Evolutionary conservation across 1,140 invertebrate genomes (phyloP), one percentile per base, ranked within the genome.

Genomic region (Rhagoletis zephyria): DNA sequence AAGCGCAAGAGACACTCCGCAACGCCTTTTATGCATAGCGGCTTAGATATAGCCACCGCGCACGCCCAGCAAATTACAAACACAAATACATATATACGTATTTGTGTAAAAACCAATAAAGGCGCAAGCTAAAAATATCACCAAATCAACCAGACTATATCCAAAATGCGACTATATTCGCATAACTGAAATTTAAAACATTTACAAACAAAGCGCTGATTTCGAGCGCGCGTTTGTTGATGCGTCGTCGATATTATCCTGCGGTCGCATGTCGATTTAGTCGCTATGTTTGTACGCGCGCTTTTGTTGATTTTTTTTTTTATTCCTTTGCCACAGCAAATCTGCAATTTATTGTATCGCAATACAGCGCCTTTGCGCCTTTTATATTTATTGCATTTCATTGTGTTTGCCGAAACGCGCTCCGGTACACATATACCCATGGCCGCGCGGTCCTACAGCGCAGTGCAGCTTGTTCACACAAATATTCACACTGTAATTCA

Each of bases 311-410:
- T 56, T 30, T 30, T 30, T 30, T 30, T 56, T 56, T 1, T 42
- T 70, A 12, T 42, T 2, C 42, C 30, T 12, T 30, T 5, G 65
- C 65, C 67, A 48, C 67, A 48, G 67, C 45, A 74, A 74, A 48
- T 74, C 67, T 74, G 67, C 40, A 74, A 74, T 74, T 74, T 74
- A 74, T 74, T 74, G 14, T 74, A 48, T n/a, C 67, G 14, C 67
- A 42, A 45, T 3, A 14, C 42, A 74, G 4, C 61, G 67, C 67
- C 10, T 40, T 42, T 45, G 67, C 67, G 67, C 67, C 67, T 12
- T 48, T 70, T 48, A 4, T n/a, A 74, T 74, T 74, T 74, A 74
- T 74, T n/a, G 67, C 42, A 74, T 0, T 30, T 6, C 65, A 70
- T 45, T 70, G 40, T 70, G 40, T 70, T 45, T 14, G 40, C 64